These are phyloP conservation scores for Nycticebus coucang DNA, from an alignment of 2,113 vertebrate genomes.

Conservation along the genomic window DNA sequence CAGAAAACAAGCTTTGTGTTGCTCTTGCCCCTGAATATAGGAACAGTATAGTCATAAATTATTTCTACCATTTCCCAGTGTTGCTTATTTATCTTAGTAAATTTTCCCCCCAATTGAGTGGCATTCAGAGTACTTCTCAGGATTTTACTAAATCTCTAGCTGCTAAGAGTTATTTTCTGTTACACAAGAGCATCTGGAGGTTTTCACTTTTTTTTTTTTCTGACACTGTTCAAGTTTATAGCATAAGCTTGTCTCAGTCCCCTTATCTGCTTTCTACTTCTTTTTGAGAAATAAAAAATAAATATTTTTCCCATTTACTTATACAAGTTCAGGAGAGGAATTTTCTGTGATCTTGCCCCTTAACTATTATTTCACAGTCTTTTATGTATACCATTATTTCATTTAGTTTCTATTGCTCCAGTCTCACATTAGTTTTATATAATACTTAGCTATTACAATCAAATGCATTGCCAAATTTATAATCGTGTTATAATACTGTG, in stretches of 20 bases:
- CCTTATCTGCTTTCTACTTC: background rate
- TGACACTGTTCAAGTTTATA: background rate
- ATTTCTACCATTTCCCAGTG: background rate
- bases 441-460: conserved; percentile 22
- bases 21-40: background rate
- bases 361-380: background rate
- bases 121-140: background rate
- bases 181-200: background rate
- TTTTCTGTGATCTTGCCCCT: background rate
- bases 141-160: background rate
- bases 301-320: background rate
- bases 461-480: background rate
- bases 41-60: background rate
- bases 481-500: background rate
- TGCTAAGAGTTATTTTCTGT: background rate
- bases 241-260: background rate
- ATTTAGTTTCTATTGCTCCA: background rate
- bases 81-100: background rate
- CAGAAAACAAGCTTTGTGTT: background rate
- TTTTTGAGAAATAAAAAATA: background rate
- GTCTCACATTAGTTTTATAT: background rate
- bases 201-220: background rate
- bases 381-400: background rate
- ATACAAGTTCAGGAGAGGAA: conserved; percentile 6
- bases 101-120: background rate